Evolutionary conservation across 2,113 vertebrate genomes (phyloP), one percentile per base, ranked within the genome.

Genomic region (Crotalus tigris): DNA sequence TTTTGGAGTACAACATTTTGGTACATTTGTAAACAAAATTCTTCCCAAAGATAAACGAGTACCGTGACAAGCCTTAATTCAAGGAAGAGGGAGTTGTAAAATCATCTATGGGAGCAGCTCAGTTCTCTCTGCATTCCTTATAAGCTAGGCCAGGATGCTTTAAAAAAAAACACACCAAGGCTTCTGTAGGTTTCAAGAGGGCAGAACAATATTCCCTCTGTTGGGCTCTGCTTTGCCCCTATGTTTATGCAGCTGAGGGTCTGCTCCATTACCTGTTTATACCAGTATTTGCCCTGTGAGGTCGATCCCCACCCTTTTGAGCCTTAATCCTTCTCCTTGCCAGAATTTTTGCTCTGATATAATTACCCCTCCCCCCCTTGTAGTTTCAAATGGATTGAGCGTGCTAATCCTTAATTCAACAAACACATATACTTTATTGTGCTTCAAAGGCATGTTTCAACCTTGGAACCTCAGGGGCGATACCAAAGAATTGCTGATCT

Each of bases 221-320:
- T 93, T 85, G 54, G 86, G 21, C 26, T 69, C 2, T 9, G 46
- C 46, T 53, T 12, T 89, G 61, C 53, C 90, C 64, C 33, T 89
- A 58, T 89, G 86, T 89, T 91, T 91, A 89, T 91, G 90, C 93
- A 91, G 93, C 93, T 91, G 90, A 89, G 90, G 61, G 81, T 75
- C 90, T 91, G 93, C 93, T 93, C 90, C 85, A 39, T 91, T 93
- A 88, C 81, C 92, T 93, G 88, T 90, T 93, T 93, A 93, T 64
- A 90, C n/a, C 61, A 90, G 88, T 81, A 90, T 90, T 86, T 93
- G 88, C 92, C 89, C 90, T 59, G 88, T 90, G 92, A 85, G 85
- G 17, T 58, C 8, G 26, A 59, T 88, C 64, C 90, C 86, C 39
- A 91, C 64, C 90, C 87, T 59, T 29, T 46, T 46, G 49, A 87